These are phyloP conservation scores for Aleiodes leptofemur DNA, from an alignment of 2,888 invertebrate genomes.

Conservation along the genomic window DNA sequence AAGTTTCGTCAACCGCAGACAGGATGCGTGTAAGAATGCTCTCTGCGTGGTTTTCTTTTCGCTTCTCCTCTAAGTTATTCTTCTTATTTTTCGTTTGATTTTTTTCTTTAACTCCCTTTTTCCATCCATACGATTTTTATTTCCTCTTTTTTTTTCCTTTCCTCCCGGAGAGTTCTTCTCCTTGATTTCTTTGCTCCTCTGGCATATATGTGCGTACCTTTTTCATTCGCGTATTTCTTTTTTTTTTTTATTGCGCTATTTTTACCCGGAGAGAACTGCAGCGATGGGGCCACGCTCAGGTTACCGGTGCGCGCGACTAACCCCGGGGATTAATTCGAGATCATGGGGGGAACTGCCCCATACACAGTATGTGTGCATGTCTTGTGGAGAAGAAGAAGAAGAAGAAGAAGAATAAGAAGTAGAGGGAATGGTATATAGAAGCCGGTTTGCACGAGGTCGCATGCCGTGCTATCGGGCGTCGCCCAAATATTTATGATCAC, in stretches of 20 bases:
- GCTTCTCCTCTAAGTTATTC: constrained; percentile 37
- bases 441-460: constrained; percentile 56
- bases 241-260: constrained; percentile 23
- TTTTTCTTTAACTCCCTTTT: constrained; percentile 30
- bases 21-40: constrained; percentile 72
- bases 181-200: constrained; percentile 17
- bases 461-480: constrained; percentile 61
- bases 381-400: constrained; percentile 18
- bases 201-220: constrained; percentile 25
- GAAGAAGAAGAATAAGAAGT: not conserved
- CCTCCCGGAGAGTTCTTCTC: constrained; percentile 35
- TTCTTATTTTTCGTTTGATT: too few species aligned
- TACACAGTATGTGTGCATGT: constrained; percentile 9
- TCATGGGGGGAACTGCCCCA: constrained; percentile 41
- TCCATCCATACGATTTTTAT: constrained; percentile 38
- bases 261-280: not conserved
- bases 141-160: constrained; percentile 38
- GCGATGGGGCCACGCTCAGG: constrained; percentile 29
- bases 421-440: constrained; percentile 37
- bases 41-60: constrained; percentile 57
- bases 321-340: constrained; percentile 69
- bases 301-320: constrained; percentile 56
- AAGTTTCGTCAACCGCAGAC: constrained; percentile 74
- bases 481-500: constrained; percentile 66
- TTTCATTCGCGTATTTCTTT: constrained; percentile 28